Conservation (phyloP, 1,140 invertebrate genomes). For the Drosophila persimilis region DNA sequence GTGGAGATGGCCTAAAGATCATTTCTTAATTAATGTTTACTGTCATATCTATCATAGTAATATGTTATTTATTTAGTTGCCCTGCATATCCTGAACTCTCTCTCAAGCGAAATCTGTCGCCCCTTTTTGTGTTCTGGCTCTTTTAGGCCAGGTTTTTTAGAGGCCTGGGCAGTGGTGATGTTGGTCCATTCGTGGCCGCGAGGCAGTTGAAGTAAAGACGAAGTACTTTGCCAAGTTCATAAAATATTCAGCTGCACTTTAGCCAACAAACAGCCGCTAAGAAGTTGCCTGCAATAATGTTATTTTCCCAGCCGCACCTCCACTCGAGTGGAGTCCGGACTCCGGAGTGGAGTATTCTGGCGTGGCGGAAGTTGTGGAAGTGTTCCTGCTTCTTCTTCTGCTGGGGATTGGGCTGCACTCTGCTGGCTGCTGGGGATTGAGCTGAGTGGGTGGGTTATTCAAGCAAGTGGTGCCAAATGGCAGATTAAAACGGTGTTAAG, state of each 20-base stretch:
- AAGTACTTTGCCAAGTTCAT: conserved; percentile 73
- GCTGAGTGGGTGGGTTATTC: conserved; percentile 23
- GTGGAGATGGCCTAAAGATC: too few species aligned
- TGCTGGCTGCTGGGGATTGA: too few species aligned
- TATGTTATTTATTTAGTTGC: conserved; percentile 59
- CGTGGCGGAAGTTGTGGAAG: conserved; percentile 50
- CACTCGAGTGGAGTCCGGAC: conserved; percentile 33
- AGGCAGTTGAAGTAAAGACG: conserved; percentile 61
- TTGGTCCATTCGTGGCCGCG: too few species aligned
- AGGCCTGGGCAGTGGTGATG: conserved; percentile 1
- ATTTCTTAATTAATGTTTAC: too few species aligned
- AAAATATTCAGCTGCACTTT: conserved; percentile 79
- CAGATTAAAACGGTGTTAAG: conserved; percentile 78
- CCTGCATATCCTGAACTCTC: background rate
- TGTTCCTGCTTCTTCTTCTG: too few species aligned
- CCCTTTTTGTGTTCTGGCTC: conserved; percentile 17
- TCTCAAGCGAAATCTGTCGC: conserved; percentile 36
- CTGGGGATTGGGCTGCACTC: too few species aligned
- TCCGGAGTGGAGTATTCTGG: conserved; percentile 17
- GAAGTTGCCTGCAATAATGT: conserved; percentile 76
- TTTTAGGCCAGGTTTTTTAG: conserved; percentile 25
- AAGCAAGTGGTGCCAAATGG: conserved; percentile 75
- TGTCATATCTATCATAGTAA: conserved; percentile 27
- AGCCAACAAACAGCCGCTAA: conserved; percentile 72
- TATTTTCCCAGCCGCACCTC: conserved; percentile 64